These are phyloP conservation scores for Nematopogon swammerdamellus DNA, from an alignment of 2,888 invertebrate species.

Conservation along the genomic window DNA sequence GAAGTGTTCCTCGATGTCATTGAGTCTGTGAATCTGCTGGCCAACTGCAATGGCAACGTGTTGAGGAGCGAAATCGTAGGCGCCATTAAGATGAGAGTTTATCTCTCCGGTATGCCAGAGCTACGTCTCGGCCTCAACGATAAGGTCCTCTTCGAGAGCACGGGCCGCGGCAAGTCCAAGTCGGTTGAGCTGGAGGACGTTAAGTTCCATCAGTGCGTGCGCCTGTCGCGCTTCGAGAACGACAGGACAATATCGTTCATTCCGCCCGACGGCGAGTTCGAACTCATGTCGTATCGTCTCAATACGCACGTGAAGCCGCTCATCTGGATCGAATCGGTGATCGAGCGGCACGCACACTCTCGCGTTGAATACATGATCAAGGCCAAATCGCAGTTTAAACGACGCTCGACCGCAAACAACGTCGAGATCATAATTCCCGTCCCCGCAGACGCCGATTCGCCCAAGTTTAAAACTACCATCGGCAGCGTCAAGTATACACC, in stretches of 20 bases:
- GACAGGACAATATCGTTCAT: conserved; percentile 98
- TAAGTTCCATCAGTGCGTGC: conserved; percentile 98
- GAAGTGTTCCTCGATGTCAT: conserved; percentile 99
- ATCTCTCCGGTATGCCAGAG: conserved; percentile 98
- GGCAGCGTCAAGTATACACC: conserved; percentile 97
- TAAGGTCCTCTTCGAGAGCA: conserved; percentile 96
- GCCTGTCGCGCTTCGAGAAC: conserved; percentile 95
- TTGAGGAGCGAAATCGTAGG: conserved; percentile 97
- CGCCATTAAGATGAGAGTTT: conserved; percentile 98
- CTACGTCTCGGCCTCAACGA: conserved; percentile 94
- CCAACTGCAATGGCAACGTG: conserved; percentile 95
- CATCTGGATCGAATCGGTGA: conserved; percentile 99
- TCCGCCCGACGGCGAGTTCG: conserved; percentile 98
- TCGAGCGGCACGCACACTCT: conserved; percentile 95
- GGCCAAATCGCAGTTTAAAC: conserved; percentile 97
- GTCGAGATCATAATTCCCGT: conserved; percentile 97
- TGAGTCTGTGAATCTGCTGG: conserved; percentile 94
- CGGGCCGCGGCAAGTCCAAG: conserved; percentile 95
- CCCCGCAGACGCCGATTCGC: conserved; percentile 96
- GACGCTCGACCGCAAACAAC: conserved; percentile 96
- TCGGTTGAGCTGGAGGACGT: conserved; percentile 98
- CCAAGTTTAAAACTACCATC: conserved; percentile 96
- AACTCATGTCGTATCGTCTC: conserved; percentile 95
- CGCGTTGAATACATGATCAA: conserved; percentile 99
- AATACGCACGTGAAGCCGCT: conserved; percentile 97